Conservation (phyloP, 2,888 invertebrate species). For the Cartodere bifasciata region DNA sequence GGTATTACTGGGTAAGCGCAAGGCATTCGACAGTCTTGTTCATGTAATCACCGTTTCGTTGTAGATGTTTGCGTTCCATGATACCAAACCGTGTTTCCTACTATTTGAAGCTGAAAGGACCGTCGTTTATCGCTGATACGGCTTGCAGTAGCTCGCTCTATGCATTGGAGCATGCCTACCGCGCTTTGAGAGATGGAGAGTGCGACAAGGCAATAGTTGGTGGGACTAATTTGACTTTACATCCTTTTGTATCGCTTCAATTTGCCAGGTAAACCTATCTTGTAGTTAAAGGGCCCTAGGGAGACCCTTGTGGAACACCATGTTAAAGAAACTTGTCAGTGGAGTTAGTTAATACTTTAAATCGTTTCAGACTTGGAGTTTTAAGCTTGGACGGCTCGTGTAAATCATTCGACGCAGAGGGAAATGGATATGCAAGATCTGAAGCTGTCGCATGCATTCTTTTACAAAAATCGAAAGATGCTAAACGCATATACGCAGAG, state of each 20-base stretch:
- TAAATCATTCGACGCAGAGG: constrained; percentile 78
- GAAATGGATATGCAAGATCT: constrained; percentile 72
- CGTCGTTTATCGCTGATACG: constrained; percentile 80
- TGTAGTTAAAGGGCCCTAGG: no score
- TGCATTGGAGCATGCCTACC: constrained; percentile 73
- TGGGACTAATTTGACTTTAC: constrained; percentile 72
- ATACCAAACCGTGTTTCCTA: constrained; percentile 84
- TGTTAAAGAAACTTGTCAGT: no score
- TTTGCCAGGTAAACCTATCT: constrained; percentile 64
- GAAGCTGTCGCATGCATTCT: constrained; percentile 61
- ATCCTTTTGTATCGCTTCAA: constrained; percentile 80
- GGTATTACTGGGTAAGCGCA: constrained; percentile 45
- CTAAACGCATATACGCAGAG: constrained; percentile 40
- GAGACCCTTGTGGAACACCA: no score
- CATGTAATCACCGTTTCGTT: constrained; percentile 7
- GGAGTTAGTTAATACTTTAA: not conserved
- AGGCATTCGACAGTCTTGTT: no score
- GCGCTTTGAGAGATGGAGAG: constrained; percentile 61
- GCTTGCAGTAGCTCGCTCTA: constrained; percentile 91
- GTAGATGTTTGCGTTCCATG: constrained; percentile 77
- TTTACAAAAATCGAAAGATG: constrained; percentile 50
- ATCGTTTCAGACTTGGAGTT: constrained; percentile 49
- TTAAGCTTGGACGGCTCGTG: constrained; percentile 77
- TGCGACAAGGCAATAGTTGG: constrained; percentile 86
- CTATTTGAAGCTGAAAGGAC: constrained; percentile 77